Base-by-base conservation (phyloP, 2,113 vertebrate genomes). In the Tenebrosternarchus preto region DNA sequence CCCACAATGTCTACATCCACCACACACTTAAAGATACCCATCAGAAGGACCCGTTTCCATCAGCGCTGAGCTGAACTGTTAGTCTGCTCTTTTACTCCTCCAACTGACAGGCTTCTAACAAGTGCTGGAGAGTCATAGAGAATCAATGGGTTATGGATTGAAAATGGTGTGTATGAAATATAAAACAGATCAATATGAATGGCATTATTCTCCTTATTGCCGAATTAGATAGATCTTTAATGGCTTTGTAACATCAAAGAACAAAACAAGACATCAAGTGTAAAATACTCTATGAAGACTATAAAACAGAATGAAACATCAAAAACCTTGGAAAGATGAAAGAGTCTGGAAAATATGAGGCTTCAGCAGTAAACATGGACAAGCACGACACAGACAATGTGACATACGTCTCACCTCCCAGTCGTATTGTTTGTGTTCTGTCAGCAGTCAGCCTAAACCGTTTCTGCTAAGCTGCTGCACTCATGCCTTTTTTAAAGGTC, bases 71-170 rank as follows among this genome's bases (percentile, higher is more conserved):
- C 36, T 68, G 61, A 77, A 68, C 31, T 11, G 33, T 72, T 55
- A 66, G 57, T 64, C 12, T 12, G 43, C 7, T 80, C 4, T 79
- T 82, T 78, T 50, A 66, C 71, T 46, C 36, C 72, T 78, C 43
- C 50, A 71, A 33, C 79, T 85, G 76, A 69, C 46, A 46, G 72
- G 64, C 76, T 36, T 79, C 83, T 79, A 79, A 85, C 43, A 59
- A 85, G 80, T 71, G 80, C 36, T 76, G 66, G 39, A 78, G 50
- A 78, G 66, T 79, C 57, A 79, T 19, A 66, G 25, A 50, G 57
- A 82, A 85, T 85, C 80, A 76, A 76, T 81, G 64, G 33, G 59
- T 69, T 70, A 81, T 81, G 64, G 80, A 76, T 76, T 67, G 36
- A 43, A 25, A 33, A 66, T 31, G 73, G 73, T 68, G 56, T 73